These are phyloP conservation scores for Gymnothorax reevesii DNA, from an alignment of 2,797 vertebrate species.

Conservation along the genomic window DNA sequence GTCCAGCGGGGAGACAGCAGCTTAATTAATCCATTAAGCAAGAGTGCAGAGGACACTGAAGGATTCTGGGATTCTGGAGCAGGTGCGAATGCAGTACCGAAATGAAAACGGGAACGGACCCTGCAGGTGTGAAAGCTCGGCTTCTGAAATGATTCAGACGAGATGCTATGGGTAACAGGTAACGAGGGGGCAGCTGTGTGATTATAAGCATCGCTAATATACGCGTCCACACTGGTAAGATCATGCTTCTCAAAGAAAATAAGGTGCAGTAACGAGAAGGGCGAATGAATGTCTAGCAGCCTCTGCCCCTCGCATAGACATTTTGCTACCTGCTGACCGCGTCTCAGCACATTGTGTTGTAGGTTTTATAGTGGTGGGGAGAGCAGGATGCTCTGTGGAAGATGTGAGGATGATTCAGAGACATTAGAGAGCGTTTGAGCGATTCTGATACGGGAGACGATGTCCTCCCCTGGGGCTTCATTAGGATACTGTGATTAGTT, in stretches of 20 bases:
- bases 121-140: neutral
- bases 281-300: neutral
- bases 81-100: conserved; percentile 26
- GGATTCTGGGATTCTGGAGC: conserved; percentile 15
- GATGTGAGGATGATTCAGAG: neutral
- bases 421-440: neutral
- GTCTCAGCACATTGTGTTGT: too few species aligned
- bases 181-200: conserved; percentile 2
- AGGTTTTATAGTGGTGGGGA: neutral
- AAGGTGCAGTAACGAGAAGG: neutral
- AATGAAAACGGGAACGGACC: neutral
- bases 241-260: neutral
- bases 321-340: too few species aligned
- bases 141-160: neutral
- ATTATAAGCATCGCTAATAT: conserved; percentile 28
- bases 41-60: conserved; percentile 54
- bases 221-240: conserved; percentile 20
- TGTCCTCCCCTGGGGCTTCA: neutral
- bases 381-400: neutral
- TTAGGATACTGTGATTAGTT: neutral
- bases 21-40: conserved; percentile 78
- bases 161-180: neutral
- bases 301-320: too few species aligned
- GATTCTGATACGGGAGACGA: neutral
- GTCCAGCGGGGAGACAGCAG: conserved; percentile 66